Evolutionary conservation across 2,888 invertebrate genomes (phyloP).

Genomic region (Anarsia innoxiella): DNA sequence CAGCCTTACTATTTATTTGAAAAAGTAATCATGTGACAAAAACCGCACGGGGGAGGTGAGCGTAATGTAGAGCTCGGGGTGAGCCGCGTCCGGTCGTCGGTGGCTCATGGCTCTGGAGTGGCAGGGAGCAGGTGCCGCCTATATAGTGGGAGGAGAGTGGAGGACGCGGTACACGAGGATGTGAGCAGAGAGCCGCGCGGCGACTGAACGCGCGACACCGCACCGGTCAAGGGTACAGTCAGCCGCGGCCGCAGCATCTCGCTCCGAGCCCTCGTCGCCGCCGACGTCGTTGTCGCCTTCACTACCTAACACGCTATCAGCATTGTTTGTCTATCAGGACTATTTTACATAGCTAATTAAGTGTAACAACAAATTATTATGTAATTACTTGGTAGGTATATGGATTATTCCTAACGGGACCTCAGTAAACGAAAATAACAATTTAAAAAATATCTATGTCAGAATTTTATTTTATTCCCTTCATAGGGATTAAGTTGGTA

Average conservation of each 20-base stretch:
- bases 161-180: conserved; percentile 45
- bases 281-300: conserved; percentile 1
- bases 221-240: conserved; percentile 15
- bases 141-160: conserved; percentile 29
- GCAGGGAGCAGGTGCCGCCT: conserved; percentile 27
- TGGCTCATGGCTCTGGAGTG: conserved; percentile 47
- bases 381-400: conserved; percentile 4
- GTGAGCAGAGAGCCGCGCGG: conserved; percentile 49
- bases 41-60: conserved; percentile 9
- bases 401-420: neutral
- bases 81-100: conserved; percentile 16
- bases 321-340: conserved; percentile 13
- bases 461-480: no score
- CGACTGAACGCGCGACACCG: conserved; percentile 45
- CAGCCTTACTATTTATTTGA: conserved; percentile 17
- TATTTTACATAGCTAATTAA: conserved; percentile 10
- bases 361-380: conserved; percentile 4
- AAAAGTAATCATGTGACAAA: conserved; percentile 13
- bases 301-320: conserved; percentile 1
- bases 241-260: conserved; percentile 5
- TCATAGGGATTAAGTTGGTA: no score
- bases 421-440: neutral
- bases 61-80: conserved; percentile 1
- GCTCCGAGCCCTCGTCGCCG: conserved; percentile 2
- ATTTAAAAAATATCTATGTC: neutral